Percentiles rank a stretch among this genome's conserved stretches.
Conservation (phyloP, 2,888 invertebrate species). For the Antitype chi region DNA sequence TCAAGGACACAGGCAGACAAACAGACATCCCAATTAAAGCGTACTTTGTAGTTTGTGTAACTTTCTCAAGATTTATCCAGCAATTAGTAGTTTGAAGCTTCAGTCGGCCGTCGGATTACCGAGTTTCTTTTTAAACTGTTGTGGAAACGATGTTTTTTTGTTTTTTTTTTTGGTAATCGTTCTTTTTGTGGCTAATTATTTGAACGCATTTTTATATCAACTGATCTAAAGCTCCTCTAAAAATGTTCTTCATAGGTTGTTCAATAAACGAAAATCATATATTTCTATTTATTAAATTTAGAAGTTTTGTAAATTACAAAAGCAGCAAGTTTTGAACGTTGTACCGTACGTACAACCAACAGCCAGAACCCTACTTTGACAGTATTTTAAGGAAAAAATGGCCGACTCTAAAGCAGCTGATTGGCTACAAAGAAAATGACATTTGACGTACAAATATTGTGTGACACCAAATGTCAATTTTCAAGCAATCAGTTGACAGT, state of each 20-base stretch:
- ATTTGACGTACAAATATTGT: no score
- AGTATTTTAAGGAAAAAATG: no score
- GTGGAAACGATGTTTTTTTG: constrained; percentile 22
- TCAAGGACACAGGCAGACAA: constrained; percentile 40
- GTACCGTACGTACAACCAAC: no score
- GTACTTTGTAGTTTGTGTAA: constrained; percentile 66
- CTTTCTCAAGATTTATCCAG: constrained; percentile 73
- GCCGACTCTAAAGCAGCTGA: no score
- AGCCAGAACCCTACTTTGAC: no score
- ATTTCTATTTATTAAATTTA: no score
- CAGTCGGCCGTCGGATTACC: constrained; percentile 48
- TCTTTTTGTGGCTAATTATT: background rate
- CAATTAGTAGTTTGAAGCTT: constrained; percentile 75
- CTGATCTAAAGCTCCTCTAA: background rate
- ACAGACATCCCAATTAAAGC: constrained; percentile 72
- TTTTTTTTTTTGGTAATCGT: constrained; percentile 2
- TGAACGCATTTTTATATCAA: background rate
- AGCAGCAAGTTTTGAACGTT: no score
- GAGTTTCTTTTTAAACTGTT: constrained; percentile 63
- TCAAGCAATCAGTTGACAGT: no score
- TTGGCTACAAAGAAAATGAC: no score
- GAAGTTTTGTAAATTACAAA: background rate
- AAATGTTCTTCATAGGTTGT: background rate
- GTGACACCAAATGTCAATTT: no score
- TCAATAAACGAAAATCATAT: background rate